Evolutionary conservation across 1,140 invertebrate genomes (phyloP), one percentile per base, ranked within the genome.

Genomic region (Condylostylus longicornis): DNA sequence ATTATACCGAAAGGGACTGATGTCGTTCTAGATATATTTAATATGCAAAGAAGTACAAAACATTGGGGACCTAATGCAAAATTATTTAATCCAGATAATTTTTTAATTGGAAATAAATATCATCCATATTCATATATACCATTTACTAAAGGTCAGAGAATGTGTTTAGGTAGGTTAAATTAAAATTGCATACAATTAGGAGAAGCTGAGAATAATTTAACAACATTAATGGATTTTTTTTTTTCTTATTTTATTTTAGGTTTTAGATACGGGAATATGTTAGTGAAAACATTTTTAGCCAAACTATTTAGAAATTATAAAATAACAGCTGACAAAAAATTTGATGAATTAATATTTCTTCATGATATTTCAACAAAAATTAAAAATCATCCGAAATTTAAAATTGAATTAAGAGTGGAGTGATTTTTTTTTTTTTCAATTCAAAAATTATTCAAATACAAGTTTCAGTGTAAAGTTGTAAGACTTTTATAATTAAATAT

Each of bases 1-100:
- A 15, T 31, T 18, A 17, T 31, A 9, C 30, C 30, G 17, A 31
- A 34, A 19, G 20, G 15, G 3, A 34, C 33, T 5, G 12, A 21
- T 12, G 12, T 34, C 9, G 3, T 34, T 4, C 4, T 34, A 3
- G 10, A 12, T 12, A 23, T 34, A n/a, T 34, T 21, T 14, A 12
- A 36, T 36, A 17, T 27, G n/a, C 34, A 36, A 22, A n/a, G 34
- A 18, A 14, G 18, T 17, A 23, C 23, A 36, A 22, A 36, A 13
- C 23, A 14, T 36, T 36, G 34, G 34, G 34, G 34, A 15, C 21
- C 21, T 14, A 15, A 36, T 23, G 34, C 34, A 4, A 15, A 2
- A 10, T 2, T 3, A 7, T 36, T 36, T 36, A 18, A 36, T 36
- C 34, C 34, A n/a, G 34, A 36, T 7, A 15, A 36, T 36, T 36